Evolutionary conservation across 2,113 vertebrate species (phyloP), one percentile per base, ranked within the genome.

Genomic region (Amphiprion ocellaris): DNA sequence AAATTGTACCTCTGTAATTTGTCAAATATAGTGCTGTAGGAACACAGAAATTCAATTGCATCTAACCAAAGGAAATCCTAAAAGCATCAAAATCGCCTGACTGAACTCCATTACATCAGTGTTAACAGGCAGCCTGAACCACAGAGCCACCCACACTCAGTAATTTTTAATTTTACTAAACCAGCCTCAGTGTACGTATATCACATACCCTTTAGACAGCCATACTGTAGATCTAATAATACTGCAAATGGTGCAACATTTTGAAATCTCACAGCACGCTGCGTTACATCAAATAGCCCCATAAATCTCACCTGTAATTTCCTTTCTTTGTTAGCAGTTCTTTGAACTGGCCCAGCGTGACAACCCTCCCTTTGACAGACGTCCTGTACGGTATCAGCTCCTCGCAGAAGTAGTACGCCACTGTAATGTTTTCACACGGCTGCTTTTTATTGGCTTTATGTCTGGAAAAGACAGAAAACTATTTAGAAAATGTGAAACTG

Each of bases 261-360:
- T 44, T 12, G 41, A 44, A 44, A 14, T 44, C 14, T 44, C 4
- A 12, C 3, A 44, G 41, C 12, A 15, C 2, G 41, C 41, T 12
- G 39, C 9, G 10, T 41, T 41, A 12, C 39, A 12, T 11, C 39
- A 41, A 44, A 44, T 4, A 15, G 59, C 33, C 28, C 5, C 1
- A 2, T 8, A 9, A 30, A 11, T 28, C 77, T 81, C 80, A 99
- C 98, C 98, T 97, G 95, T 98, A 99, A 64, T 95, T 96, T 86
- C 97, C 98, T 92, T 97, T 98, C 96, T 98, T 98, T 74, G 97
- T 98, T 44, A 99, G 96, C 90, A 99, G 95, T 92, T 98, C 97
- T 92, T 98, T 99, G 92, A 99, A 99, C 91, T 97, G 97, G 56
- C 96, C 97, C 74, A 99, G 95, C 0, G 97, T 97, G 59, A 99